Percentiles rank a stretch among this genome's conserved stretches.
These are phyloP conservation scores for Lagopus muta DNA, from an alignment of 2,113 vertebrate genomes.

Conservation along the genomic window DNA sequence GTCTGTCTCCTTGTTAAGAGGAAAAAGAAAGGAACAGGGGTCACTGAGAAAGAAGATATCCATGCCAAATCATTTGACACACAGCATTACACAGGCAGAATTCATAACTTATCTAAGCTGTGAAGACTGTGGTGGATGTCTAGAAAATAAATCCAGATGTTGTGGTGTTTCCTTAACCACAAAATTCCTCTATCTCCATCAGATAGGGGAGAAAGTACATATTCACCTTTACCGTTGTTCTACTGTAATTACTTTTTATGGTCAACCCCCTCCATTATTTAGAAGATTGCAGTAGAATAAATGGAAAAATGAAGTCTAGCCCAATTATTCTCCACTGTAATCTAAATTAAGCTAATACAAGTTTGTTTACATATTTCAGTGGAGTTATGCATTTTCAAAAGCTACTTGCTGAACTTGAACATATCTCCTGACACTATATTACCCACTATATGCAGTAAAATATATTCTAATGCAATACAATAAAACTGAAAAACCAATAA, in stretches of 20 bases:
- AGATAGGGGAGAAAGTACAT: conserved; percentile 18
- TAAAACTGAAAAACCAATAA: conserved; percentile 75
- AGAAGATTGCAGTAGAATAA: conserved; percentile 41
- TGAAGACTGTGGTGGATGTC: not conserved
- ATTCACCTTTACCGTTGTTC: conserved; percentile 10
- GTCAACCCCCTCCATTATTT: conserved; percentile 38
- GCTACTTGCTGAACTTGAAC: conserved; percentile 45
- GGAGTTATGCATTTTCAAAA: conserved; percentile 51
- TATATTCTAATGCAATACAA: conserved; percentile 57
- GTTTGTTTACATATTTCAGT: conserved; percentile 63
- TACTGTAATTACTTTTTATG: conserved; percentile 44
- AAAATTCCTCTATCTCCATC: conserved; percentile 1
- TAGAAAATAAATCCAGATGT: not conserved
- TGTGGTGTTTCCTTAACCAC: not conserved
- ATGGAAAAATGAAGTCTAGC: conserved; percentile 61
- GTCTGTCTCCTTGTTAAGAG: not conserved
- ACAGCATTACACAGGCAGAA: not conserved
- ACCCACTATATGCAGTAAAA: conserved; percentile 30
- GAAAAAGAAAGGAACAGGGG: not conserved
- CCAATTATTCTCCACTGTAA: conserved; percentile 46
- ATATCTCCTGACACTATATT: conserved; percentile 39
- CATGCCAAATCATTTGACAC: not conserved
- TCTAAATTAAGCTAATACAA: conserved; percentile 67
- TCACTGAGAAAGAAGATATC: not conserved
- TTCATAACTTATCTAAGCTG: not conserved